A percentile compares a stretch with the other conserved stretches of the same genome.
These are phyloP conservation scores for Calonectris borealis DNA, from an alignment of 2,113 vertebrate species.

Conservation along the genomic window DNA sequence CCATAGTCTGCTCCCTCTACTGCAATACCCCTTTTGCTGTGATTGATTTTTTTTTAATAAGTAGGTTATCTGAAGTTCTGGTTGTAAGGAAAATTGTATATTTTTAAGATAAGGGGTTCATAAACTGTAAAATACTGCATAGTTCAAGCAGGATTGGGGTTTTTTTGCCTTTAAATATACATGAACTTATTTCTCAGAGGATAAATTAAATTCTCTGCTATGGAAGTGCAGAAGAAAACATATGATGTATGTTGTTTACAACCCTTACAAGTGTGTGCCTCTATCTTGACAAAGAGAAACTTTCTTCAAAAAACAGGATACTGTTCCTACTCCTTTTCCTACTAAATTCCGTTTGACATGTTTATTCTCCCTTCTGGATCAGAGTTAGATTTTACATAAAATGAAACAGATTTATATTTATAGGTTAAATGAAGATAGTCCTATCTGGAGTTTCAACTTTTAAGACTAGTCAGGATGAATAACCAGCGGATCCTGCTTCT, in stretches of 20 bases:
- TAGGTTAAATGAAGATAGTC: not conserved
- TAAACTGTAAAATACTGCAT: not conserved
- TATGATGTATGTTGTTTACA: not conserved
- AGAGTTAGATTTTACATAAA: conserved; percentile 6
- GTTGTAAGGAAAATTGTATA: not conserved
- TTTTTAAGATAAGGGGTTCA: not conserved
- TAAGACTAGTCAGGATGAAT: not conserved
- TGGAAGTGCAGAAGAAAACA: not conserved
- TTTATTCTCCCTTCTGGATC: not conserved
- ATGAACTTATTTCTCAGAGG: not conserved
- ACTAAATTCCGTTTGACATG: not conserved
- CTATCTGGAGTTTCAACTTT: not conserved
- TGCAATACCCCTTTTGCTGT: not conserved
- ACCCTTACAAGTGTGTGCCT: not conserved
- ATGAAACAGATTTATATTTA: conserved; percentile 11
- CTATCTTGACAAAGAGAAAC: not conserved
- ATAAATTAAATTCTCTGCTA: not conserved
- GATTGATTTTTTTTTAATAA: not conserved
- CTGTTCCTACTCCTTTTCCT: not conserved
- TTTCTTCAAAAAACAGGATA: not conserved
- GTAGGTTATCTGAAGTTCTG: not conserved
- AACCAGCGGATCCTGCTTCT: not conserved
- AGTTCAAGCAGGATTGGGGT: not conserved
- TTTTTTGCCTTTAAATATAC: not conserved
- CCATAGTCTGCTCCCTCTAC: not conserved